Percentiles rank a stretch among this genome's conserved stretches.
Conservation (phyloP, 1,140 invertebrate species). For the Yoshiicerus persimilis region DNA sequence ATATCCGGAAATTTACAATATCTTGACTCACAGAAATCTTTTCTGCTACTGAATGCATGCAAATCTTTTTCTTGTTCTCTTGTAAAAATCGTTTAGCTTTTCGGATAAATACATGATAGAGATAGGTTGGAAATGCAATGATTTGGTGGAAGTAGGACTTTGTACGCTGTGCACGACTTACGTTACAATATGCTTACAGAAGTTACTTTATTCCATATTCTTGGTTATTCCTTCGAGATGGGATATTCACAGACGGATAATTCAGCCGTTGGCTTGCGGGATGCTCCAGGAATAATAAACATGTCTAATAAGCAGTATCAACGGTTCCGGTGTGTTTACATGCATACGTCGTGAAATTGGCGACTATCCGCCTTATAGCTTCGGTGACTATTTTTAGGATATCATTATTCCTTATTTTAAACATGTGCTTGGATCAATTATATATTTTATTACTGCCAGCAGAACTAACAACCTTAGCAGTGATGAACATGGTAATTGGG, state of each 20-base stretch:
- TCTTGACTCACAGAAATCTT: not conserved
- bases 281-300: conserved; percentile 22
- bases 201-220: not conserved
- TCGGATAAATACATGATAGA: not conserved
- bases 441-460: not conserved
- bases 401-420: not conserved
- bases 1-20: not conserved
- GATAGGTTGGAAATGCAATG: not conserved
- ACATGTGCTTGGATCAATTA: conserved; percentile 23
- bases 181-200: not conserved
- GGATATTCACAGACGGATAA: not conserved
- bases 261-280: not conserved
- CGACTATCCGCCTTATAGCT: not conserved
- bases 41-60: not conserved
- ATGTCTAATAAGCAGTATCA: not conserved
- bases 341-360: not conserved
- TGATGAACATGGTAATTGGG: not conserved
- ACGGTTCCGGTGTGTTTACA: conserved; percentile 6
- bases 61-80: not conserved
- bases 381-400: conserved; percentile 2
- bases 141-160: not conserved
- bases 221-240: not conserved
- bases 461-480: not conserved
- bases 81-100: not conserved
- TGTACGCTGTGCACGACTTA: not conserved